Evolutionary conservation across 1,140 invertebrate genomes (phyloP).

Genomic region (Dendroctonus ponderosae): DNA sequence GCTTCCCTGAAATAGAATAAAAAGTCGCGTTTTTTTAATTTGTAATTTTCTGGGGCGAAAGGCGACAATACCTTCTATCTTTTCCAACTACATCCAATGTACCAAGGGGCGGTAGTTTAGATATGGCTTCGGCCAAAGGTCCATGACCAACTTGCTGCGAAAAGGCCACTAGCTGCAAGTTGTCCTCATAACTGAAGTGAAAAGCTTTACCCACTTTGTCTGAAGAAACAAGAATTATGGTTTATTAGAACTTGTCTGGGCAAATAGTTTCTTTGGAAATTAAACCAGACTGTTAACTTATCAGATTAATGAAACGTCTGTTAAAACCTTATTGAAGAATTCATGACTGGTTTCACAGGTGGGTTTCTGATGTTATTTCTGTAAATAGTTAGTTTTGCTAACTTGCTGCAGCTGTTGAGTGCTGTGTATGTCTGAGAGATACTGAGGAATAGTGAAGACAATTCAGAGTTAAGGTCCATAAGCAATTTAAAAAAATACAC

Average conservation of each 20-base stretch:
- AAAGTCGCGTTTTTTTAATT: neutral
- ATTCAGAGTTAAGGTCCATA: too few species aligned
- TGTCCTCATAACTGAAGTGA: constrained; percentile 91
- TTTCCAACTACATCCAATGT: constrained; percentile 93
- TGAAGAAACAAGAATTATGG: constrained; percentile 51
- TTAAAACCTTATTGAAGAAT: too few species aligned
- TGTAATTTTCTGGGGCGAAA: neutral
- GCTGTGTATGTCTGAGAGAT: too few species aligned
- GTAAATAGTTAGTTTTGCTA: too few species aligned
- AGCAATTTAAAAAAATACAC: too few species aligned
- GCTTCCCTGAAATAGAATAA: constrained; percentile 57
- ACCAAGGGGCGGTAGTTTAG: constrained; percentile 80
- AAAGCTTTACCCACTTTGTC: constrained; percentile 96
- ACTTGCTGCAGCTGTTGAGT: too few species aligned
- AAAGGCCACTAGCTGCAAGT: constrained; percentile 86
- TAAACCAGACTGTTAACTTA: too few species aligned
- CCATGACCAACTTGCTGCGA: constrained; percentile 90
- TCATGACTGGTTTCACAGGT: too few species aligned
- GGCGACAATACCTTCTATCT: constrained; percentile 64
- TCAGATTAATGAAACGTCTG: too few species aligned
- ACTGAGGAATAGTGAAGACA: too few species aligned
- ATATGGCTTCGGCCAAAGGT: constrained; percentile 66
- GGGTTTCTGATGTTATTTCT: too few species aligned
- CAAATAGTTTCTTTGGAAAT: too few species aligned
- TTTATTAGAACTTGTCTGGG: neutral